These are phyloP conservation scores for Uloborus diversus DNA, from an alignment of 1,140 invertebrate species.

Conservation along the genomic window DNA sequence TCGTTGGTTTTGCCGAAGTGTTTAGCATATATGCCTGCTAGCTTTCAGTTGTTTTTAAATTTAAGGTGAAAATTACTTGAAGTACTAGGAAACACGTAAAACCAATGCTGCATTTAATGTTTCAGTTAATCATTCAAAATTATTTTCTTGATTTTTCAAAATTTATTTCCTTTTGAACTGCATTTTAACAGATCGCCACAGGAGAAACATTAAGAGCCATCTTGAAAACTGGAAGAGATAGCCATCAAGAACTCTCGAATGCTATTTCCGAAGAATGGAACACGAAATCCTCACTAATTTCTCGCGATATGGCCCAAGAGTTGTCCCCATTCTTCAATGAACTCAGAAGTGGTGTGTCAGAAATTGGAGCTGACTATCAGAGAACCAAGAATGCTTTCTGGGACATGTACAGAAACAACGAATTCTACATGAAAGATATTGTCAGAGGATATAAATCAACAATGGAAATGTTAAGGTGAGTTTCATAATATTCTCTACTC, in stretches of 20 bases:
- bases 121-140: too few species aligned
- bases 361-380: conserved; percentile 52
- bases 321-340: conserved; percentile 52
- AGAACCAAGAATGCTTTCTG: conserved; percentile 45
- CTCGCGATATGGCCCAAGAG: conserved; percentile 47
- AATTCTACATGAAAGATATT: conserved; percentile 60
- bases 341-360: conserved; percentile 27
- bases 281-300: background rate
- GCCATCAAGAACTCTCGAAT: background rate
- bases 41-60: too few species aligned
- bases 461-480: conserved; percentile 4
- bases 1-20: too few species aligned
- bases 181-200: conserved; percentile 2
- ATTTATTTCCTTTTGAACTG: background rate
- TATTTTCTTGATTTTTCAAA: background rate
- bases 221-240: background rate
- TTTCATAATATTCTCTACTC: too few species aligned
- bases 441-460: too few species aligned
- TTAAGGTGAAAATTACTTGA: too few species aligned
- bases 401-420: conserved; percentile 59
- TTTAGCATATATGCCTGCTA: too few species aligned
- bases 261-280: background rate
- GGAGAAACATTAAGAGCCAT: conserved; percentile 29
- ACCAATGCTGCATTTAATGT: too few species aligned
- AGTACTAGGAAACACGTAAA: too few species aligned